Percentiles rank a stretch among this genome's conserved stretches.
Evolutionary conservation across 2,888 invertebrate genomes (phyloP).

Genomic region (Limnephilus marmoratus): DNA sequence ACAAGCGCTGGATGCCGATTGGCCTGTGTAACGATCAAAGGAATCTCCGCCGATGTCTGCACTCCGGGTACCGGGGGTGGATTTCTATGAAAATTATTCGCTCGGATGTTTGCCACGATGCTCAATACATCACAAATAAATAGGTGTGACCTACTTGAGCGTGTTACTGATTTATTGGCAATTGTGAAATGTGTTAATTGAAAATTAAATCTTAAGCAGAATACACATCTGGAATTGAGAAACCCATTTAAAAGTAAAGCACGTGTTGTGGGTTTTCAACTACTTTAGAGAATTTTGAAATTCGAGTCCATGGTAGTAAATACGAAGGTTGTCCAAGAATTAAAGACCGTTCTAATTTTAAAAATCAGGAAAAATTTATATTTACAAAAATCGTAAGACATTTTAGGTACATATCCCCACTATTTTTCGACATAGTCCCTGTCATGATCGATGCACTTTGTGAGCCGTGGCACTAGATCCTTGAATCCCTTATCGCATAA

Average conservation of each 20-base stretch:
- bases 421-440: no score
- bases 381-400: no score
- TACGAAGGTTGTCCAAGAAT: not conserved
- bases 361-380: no score
- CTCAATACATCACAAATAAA: not conserved
- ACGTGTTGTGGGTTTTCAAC: not conserved
- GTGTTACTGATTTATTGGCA: not conserved
- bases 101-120: not conserved
- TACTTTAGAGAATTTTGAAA: not conserved
- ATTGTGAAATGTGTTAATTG: not conserved
- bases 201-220: not conserved
- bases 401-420: no score
- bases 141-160: not conserved
- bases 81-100: slow-evolving; percentile 26
- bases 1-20: slow-evolving; percentile 28
- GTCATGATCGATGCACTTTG: no score
- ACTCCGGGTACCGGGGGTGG: not conserved
- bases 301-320: not conserved
- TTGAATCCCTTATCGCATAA: no score
- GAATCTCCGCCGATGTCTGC: slow-evolving; percentile 17
- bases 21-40: slow-evolving; percentile 19
- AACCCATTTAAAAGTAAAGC: not conserved
- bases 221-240: not conserved
- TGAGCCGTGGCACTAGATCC: no score
- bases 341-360: no score